Evolutionary conservation across 1,140 invertebrate genomes (phyloP).

Genomic region (Mactra quadrangularis): DNA sequence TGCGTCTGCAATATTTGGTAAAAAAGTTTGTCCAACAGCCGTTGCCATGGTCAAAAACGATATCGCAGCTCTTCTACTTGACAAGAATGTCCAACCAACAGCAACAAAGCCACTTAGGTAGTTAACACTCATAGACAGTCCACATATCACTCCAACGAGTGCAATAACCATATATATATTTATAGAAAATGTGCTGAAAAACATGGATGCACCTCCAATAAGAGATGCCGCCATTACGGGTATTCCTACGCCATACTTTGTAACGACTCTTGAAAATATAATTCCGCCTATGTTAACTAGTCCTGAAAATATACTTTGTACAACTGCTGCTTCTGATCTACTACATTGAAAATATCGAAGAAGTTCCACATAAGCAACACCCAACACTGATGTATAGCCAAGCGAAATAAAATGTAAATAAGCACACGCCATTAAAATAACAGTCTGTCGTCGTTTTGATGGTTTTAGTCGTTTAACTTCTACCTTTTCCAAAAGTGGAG

Average conservation of each 20-base stretch:
- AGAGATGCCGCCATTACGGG: constrained; percentile 19
- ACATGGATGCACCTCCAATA: not conserved
- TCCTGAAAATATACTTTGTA: constrained; percentile 42
- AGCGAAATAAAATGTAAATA: constrained; percentile 45
- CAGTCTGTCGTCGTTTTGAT: constrained; percentile 12
- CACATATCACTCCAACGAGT: constrained; percentile 21
- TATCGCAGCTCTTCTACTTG: constrained; percentile 21
- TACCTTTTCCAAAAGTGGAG: not conserved
- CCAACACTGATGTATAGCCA: constrained; percentile 15
- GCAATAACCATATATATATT: constrained; percentile 48
- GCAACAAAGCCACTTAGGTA: constrained; percentile 40
- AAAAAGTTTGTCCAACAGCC: constrained; percentile 15
- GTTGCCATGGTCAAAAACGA: constrained; percentile 31
- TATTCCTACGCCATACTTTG: constrained; percentile 10
- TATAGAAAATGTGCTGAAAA: constrained; percentile 19
- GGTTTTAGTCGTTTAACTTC: not conserved
- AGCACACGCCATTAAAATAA: constrained; percentile 25
- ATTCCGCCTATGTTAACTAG: constrained; percentile 26
- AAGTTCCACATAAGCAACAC: constrained; percentile 42
- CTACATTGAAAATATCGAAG: constrained; percentile 30
- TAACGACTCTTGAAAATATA: constrained; percentile 7
- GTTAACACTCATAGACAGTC: constrained; percentile 42
- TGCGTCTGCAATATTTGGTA: constrained; percentile 13
- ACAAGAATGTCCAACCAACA: constrained; percentile 26
- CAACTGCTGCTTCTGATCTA: constrained; percentile 1